Conservation (phyloP, 2,888 invertebrate genomes). For the Leptopilina myrica region DNA sequence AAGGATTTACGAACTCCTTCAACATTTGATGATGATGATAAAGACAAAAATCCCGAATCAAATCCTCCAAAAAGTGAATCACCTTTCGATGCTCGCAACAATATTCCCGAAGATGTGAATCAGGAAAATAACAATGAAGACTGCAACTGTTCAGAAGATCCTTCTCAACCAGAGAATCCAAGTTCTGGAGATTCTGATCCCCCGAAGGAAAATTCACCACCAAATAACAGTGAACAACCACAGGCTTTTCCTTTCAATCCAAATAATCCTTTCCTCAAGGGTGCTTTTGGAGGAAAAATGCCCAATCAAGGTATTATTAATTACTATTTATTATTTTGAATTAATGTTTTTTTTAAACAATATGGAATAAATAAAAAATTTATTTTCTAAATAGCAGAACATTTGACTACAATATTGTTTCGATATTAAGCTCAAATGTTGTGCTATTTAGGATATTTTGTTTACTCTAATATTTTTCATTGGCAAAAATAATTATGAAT, state of each 20-base stretch:
- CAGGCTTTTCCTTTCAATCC: background rate
- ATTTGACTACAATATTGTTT: too few species aligned
- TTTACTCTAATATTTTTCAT: too few species aligned
- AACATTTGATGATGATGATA: background rate
- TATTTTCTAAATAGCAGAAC: too few species aligned
- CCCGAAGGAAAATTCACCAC: background rate
- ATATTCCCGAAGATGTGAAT: background rate
- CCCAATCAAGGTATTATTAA: slow-evolving; percentile 2
- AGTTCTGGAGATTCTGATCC: background rate
- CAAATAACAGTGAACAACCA: background rate
- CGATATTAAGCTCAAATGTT: too few species aligned
- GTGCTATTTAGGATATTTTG: too few species aligned
- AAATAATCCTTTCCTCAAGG: slow-evolving; percentile 10
- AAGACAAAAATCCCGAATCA: background rate
- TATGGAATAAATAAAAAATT: too few species aligned
- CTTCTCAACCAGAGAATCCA: background rate
- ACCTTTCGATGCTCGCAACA: background rate
- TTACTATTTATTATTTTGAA: too few species aligned
- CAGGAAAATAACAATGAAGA: background rate
- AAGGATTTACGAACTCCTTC: background rate
- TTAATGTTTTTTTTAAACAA: too few species aligned
- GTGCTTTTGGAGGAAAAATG: background rate
- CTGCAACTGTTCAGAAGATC: background rate
- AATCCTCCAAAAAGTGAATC: background rate
- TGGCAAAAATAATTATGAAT: background rate